Evolutionary conservation across 2,888 invertebrate genomes (phyloP).

Genomic region (Morpho achilles): DNA sequence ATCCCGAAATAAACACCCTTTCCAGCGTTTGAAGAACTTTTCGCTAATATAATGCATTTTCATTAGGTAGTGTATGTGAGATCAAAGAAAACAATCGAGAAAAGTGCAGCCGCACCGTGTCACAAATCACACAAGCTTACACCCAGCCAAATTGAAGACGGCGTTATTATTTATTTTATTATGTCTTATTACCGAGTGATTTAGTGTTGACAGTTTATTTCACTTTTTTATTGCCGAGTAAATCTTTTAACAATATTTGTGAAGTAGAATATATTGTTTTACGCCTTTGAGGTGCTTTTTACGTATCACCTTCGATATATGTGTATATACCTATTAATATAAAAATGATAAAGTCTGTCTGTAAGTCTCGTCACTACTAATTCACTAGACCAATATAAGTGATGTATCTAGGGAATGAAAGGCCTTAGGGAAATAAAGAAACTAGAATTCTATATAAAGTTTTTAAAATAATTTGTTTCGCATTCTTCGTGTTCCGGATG

Average conservation of each 20-base stretch:
- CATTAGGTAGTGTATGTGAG: constrained; percentile 29
- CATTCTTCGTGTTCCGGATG: too few species aligned
- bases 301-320: too few species aligned
- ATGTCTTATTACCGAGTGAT: constrained; percentile 65
- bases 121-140: constrained; percentile 42
- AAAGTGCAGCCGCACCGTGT: constrained; percentile 51
- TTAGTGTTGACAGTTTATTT: constrained; percentile 51
- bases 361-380: too few species aligned
- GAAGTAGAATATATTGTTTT: constrained; percentile 4
- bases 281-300: background rate
- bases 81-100: constrained; percentile 48
- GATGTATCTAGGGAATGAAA: too few species aligned
- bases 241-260: constrained; percentile 25
- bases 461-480: too few species aligned
- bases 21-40: constrained; percentile 6
- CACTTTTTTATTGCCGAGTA: constrained; percentile 39
- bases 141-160: constrained; percentile 57
- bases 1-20: background rate
- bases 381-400: too few species aligned
- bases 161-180: constrained; percentile 57
- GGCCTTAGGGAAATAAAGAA: too few species aligned
- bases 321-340: too few species aligned
- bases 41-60: constrained; percentile 20
- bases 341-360: too few species aligned
- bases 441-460: too few species aligned